Conservation (phyloP, 2,888 invertebrate genomes). For the Dasysyrphus albostriatus region DNA sequence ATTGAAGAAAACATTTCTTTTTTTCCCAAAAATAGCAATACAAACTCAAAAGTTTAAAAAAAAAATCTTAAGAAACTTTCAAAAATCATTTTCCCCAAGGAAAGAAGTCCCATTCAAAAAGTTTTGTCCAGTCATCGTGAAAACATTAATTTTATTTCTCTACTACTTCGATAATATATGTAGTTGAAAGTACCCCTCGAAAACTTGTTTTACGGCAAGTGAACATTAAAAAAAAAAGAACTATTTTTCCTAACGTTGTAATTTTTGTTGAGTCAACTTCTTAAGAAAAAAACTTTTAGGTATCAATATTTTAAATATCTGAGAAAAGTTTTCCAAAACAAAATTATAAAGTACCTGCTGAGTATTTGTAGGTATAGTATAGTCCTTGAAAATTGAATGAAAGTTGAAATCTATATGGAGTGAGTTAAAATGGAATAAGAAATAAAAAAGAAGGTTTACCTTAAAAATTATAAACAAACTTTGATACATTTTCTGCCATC, state of each 20-base stretch:
- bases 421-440: not conserved
- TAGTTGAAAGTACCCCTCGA: not conserved
- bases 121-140: conserved; percentile 5
- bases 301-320: not conserved
- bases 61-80: not conserved
- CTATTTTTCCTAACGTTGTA: not conserved
- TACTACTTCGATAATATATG: not conserved
- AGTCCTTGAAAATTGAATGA: not conserved
- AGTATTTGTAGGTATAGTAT: no score
- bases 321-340: not conserved
- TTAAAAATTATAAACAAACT: not conserved
- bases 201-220: not conserved
- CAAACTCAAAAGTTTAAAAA: no score
- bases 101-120: not conserved
- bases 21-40: not conserved
- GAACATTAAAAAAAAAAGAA: conserved; percentile 23
- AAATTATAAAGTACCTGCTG: not conserved
- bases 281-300: not conserved
- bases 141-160: conserved; percentile 21
- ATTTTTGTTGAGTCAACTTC: not conserved
- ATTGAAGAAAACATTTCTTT: no score
- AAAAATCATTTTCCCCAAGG: not conserved
- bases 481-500: not conserved
- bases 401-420: not conserved
- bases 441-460: not conserved